phyloP scores from a whole-genome alignment of 2,888 invertebrate species.

The Lochmaea capreae region DNA sequence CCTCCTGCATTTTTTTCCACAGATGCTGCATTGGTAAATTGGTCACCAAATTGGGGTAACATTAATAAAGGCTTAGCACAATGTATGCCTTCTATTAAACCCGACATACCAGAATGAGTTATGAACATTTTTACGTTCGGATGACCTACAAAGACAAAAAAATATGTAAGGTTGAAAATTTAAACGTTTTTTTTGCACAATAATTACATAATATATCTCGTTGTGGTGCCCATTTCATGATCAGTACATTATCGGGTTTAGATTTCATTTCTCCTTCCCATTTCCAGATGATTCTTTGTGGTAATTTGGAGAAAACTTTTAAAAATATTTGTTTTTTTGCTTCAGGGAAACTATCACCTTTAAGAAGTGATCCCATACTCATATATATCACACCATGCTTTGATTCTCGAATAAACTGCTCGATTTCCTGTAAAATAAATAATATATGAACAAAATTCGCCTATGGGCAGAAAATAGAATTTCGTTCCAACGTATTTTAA shows the following conservation, averaged over 20 bases:
- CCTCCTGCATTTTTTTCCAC: constrained; percentile 72
- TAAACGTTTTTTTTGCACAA: constrained; percentile 49
- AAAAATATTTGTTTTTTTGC: constrained; percentile 72
- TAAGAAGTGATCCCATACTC: constrained; percentile 82
- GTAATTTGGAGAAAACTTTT: constrained; percentile 72
- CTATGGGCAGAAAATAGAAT: too few species aligned
- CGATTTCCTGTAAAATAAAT: constrained; percentile 68
- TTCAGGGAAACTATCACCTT: constrained; percentile 72
- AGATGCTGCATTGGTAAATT: constrained; percentile 74
- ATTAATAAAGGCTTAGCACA: constrained; percentile 75
- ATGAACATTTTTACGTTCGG: constrained; percentile 75
- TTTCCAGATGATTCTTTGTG: constrained; percentile 82
- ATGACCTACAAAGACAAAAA: constrained; percentile 67
- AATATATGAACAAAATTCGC: too few species aligned
- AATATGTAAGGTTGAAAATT: constrained; percentile 28
- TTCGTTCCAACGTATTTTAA: too few species aligned
- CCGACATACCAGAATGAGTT: constrained; percentile 76
- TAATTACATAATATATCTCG: constrained; percentile 80
- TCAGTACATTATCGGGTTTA: constrained; percentile 73
- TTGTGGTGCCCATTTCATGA: constrained; percentile 80
- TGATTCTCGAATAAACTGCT: constrained; percentile 74
- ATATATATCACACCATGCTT: constrained; percentile 78
- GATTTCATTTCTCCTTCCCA: constrained; percentile 75
- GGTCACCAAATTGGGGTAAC: constrained; percentile 78
- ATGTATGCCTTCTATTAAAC: constrained; percentile 75